Percentiles rank a stretch among this genome's conserved stretches.
Conservation (phyloP, 2,888 invertebrate genomes). For the Conomelus anceps region DNA sequence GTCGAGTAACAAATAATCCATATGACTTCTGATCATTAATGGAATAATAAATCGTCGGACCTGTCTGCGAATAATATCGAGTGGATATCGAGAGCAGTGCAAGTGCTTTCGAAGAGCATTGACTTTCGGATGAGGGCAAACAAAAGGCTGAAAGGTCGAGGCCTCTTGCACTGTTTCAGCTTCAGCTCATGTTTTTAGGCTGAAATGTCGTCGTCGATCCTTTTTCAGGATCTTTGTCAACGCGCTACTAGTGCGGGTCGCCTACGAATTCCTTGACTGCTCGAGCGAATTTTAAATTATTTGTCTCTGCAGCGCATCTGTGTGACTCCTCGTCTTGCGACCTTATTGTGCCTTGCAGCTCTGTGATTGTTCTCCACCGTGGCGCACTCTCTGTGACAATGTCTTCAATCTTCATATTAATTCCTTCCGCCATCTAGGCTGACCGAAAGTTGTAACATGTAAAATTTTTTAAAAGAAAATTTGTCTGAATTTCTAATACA, state of each 20-base stretch:
- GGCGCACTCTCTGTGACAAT: neutral
- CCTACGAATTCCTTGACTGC: constrained; percentile 6
- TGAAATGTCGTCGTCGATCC: neutral
- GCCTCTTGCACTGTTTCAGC: neutral
- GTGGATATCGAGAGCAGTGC: neutral
- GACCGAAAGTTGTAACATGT: neutral
- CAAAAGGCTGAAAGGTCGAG: neutral
- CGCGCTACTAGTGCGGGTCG: too few species aligned
- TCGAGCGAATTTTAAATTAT: constrained; percentile 12
- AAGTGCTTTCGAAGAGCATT: neutral
- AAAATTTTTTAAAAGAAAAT: too few species aligned
- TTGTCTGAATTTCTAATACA: too few species aligned
- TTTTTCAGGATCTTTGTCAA: neutral
- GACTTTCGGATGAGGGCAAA: neutral
- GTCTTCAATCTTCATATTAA: neutral
- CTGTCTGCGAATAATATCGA: neutral
- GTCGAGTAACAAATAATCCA: neutral
- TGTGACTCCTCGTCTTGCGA: neutral
- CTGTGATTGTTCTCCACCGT: neutral
- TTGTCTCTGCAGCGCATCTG: neutral
- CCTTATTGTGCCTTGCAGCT: neutral
- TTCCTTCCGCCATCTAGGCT: neutral
- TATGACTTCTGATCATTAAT: neutral
- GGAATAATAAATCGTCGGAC: neutral
- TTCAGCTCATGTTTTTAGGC: neutral